phyloP scores from a whole-genome alignment of 2,888 invertebrate species.

The Campoplex capitator region DNA sequence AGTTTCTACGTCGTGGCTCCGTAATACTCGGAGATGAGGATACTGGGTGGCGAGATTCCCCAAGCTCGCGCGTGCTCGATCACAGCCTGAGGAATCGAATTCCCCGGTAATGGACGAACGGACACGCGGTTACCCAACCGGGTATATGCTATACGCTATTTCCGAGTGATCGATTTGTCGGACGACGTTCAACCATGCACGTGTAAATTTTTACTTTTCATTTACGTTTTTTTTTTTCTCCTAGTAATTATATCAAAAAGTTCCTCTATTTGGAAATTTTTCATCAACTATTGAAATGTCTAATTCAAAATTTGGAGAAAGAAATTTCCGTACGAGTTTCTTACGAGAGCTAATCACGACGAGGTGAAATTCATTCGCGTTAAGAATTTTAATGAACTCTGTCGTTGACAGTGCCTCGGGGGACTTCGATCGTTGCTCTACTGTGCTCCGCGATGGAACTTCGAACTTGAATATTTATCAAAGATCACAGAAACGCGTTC shows the following conservation, averaged over 20 bases:
- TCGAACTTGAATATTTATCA: neutral
- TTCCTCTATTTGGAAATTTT: neutral
- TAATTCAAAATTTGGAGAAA: neutral
- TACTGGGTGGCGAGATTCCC: slow-evolving; percentile 23
- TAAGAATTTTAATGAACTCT: neutral
- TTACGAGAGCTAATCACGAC: neutral
- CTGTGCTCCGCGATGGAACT: neutral
- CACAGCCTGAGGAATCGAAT: slow-evolving; percentile 62
- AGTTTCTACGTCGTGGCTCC: slow-evolving; percentile 68
- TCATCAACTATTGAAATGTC: neutral
- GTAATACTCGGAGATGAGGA: slow-evolving; percentile 54
- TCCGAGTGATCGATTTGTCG: slow-evolving; percentile 24
- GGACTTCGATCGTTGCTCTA: neutral
- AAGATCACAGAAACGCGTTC: neutral
- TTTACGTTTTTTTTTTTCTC: neutral
- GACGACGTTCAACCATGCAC: slow-evolving; percentile 32
- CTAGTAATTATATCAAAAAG: neutral
- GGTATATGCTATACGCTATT: slow-evolving; percentile 34
- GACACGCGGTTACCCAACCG: slow-evolving; percentile 27
- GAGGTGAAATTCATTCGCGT: neutral
- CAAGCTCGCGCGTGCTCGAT: slow-evolving; percentile 51
- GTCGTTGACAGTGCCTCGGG: neutral
- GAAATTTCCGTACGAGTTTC: neutral
- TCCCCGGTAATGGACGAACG: slow-evolving; percentile 65
- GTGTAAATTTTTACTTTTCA: slow-evolving; percentile 47